A percentile compares a stretch with the other conserved stretches of the same genome.
Evolutionary conservation across 2,888 invertebrate genomes (phyloP).

Genomic region (Punctoribates punctum): DNA sequence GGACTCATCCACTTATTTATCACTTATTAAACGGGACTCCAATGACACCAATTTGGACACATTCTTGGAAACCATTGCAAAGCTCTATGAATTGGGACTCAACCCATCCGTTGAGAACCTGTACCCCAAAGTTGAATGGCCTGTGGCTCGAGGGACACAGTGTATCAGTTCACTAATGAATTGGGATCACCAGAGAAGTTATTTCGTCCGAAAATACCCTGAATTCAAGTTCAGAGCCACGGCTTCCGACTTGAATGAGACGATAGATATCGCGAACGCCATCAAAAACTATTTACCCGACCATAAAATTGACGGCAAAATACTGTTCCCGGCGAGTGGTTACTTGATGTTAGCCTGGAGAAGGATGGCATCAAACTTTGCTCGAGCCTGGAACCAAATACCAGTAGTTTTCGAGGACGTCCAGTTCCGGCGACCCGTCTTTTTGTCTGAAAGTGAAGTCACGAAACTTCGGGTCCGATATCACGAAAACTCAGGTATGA

Average conservation of each 20-base stretch:
- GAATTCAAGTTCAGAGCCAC: conserved; percentile 24
- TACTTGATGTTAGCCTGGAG: conserved; percentile 51
- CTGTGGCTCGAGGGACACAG: conserved; percentile 86
- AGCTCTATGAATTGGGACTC: conserved; percentile 70
- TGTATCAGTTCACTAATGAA: conserved; percentile 76
- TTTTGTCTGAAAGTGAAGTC: conserved; percentile 45
- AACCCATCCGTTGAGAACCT: conserved; percentile 70
- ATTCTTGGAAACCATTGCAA: conserved; percentile 71
- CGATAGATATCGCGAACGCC: conserved; percentile 55
- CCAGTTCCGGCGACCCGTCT: conserved; percentile 50
- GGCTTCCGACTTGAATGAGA: conserved; percentile 53
- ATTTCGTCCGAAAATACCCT: conserved; percentile 51
- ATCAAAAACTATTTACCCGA: conserved; percentile 65
- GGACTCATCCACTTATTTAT: conserved; percentile 61
- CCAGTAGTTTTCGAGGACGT: conserved; percentile 84
- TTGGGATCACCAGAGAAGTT: conserved; percentile 75
- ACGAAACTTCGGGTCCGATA: conserved; percentile 45
- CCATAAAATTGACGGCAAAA: conserved; percentile 60
- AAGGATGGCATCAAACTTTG: conserved; percentile 73
- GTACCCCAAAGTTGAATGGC: conserved; percentile 61
- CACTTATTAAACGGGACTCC: conserved; percentile 75
- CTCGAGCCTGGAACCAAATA: conserved; percentile 68
- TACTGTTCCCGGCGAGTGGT: conserved; percentile 52
- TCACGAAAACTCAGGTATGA: conserved; percentile 50
- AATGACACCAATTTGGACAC: conserved; percentile 59